Base-by-base conservation (phyloP, 2,888 invertebrate species). In the Dysmachus trigonus region DNA sequence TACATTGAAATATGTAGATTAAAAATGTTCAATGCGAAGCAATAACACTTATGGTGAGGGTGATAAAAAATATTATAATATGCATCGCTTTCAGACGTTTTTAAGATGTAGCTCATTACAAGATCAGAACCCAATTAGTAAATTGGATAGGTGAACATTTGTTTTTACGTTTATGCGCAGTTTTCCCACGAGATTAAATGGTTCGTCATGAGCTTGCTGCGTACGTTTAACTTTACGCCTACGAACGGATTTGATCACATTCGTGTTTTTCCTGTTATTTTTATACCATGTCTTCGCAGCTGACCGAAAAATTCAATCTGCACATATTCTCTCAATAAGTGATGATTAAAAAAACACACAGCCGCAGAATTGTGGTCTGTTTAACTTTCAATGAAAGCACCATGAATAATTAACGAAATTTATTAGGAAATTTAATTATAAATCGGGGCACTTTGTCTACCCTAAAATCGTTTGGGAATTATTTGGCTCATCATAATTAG, bases 231-330 rank as follows among this genome's bases (percentile, higher is more conserved):
- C 27, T 47, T 51, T 47, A 47, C 79, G 38, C 79, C 79, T 79
- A 79, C 79, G 15, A n/a, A 38, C 79, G 15, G 27, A 79, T 27
- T 79, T 31, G 31, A 79, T 18, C 62, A 8, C 76, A 18, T 38
- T 76, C 22, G 73, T 73, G 31, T 73, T 33, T 73, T 73, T 31
- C 35, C 35, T 73, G 73, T 73, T 73, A 73, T 73, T 73, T 73
- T 73, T 62, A 10, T 62, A 62, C 22, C 10, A 22, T 27, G 27
- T 18, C 62, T 62, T 62, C 62, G 62, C 62, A 62, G 62, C 62
- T 62, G 62, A 62, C 62, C 62, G 62, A 62, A 62, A 27, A 7
- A 62, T 62, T 62, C 7, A 62, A 27, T 27, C 27, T 22, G 62
- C 62, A 62, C 62, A 62, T 62, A 22, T 62, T 62, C 22, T 13